Evolutionary conservation across 2,888 invertebrate species (phyloP).

Genomic region (Caenorhabditis drosophilae): DNA sequence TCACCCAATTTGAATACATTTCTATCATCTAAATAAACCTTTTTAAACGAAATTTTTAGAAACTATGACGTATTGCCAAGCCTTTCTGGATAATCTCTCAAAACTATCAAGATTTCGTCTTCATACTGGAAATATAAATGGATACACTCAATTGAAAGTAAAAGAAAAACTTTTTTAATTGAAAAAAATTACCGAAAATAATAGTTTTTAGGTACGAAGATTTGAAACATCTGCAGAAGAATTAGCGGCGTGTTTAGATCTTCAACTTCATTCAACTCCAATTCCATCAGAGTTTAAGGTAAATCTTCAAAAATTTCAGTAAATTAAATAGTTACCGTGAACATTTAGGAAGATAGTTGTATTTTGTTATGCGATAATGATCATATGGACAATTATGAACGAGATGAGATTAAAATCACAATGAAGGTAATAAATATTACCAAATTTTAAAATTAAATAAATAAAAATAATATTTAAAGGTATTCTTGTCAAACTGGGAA

Average conservation of each 20-base stretch:
- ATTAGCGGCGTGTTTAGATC: constrained; percentile 63
- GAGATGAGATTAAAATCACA: constrained; percentile 68
- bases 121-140: constrained; percentile 68
- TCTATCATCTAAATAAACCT: constrained; percentile 1
- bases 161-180: constrained; percentile 28
- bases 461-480: constrained; percentile 28
- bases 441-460: neutral
- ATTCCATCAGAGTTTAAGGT: constrained; percentile 54
- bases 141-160: constrained; percentile 65
- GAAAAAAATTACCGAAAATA: neutral
- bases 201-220: constrained; percentile 34
- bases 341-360: constrained; percentile 57
- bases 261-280: constrained; percentile 60
- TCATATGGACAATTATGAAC: constrained; percentile 60
- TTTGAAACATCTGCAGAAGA: constrained; percentile 67
- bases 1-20: too few relatives aligned
- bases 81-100: constrained; percentile 40
- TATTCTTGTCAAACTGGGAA: constrained; percentile 51
- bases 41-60: too few relatives aligned
- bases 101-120: constrained; percentile 57
- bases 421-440: constrained; percentile 57
- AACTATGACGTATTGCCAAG: constrained; percentile 30
- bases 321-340: too few relatives aligned
- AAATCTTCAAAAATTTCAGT: neutral
- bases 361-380: constrained; percentile 62